A percentile compares a stretch with the other conserved stretches of the same genome.
These are phyloP conservation scores for Lamellibrachia luymesi DNA, from an alignment of 1,140 invertebrate species.

Conservation along the genomic window DNA sequence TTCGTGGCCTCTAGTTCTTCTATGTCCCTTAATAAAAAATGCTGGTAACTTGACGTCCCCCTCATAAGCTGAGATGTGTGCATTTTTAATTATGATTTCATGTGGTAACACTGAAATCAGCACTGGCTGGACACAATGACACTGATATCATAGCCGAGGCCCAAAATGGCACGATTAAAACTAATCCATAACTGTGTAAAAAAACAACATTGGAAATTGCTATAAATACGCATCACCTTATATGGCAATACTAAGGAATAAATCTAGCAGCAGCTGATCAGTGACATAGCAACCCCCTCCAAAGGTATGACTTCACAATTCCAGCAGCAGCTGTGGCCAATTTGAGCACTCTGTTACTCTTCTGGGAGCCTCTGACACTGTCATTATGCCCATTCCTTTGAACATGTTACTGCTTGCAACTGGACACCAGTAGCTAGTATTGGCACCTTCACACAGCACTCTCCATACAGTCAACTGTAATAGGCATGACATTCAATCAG, in stretches of 20 bases:
- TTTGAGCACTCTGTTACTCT: not conserved
- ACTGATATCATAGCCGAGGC: not conserved
- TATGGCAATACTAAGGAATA: not conserved
- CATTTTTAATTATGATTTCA: not conserved
- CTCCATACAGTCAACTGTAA: not conserved
- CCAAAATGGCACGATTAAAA: not conserved
- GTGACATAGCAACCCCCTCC: not conserved
- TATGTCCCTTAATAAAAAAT: not conserved
- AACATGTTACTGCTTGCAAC: not conserved
- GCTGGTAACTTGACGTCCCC: not conserved
- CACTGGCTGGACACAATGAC: not conserved
- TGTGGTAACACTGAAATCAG: not conserved
- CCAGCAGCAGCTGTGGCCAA: not conserved
- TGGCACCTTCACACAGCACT: not conserved
- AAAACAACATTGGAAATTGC: not conserved
- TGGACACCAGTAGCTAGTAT: not conserved
- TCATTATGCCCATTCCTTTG: not conserved
- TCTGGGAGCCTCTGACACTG: not conserved
- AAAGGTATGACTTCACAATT: not conserved
- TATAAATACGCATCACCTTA: not conserved
- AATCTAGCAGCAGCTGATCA: not conserved
- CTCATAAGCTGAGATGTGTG: not conserved
- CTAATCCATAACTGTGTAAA: not conserved
- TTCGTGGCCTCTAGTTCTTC: not conserved
- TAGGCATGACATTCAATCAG: constrained; percentile 4